phyloP scores from a whole-genome alignment of 2,113 vertebrate genomes.

The Lophochroa leadbeateri region DNA sequence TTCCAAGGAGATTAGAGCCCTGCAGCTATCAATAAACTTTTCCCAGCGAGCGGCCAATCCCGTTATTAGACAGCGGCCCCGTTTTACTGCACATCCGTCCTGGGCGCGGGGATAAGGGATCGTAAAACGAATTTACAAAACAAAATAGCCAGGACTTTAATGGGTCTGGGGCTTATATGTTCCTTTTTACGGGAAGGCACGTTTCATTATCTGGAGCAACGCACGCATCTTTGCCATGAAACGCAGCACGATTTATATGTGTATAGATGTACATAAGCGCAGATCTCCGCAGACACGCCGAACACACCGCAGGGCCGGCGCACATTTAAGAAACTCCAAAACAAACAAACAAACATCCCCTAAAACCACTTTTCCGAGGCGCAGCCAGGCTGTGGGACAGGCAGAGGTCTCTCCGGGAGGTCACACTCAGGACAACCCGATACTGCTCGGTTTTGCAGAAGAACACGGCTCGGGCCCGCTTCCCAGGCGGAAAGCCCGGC shows the following conservation, averaged over 20 bases:
- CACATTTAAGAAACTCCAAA: not conserved
- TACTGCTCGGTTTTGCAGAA: not conserved
- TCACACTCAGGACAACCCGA: not conserved
- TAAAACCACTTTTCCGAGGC: not conserved
- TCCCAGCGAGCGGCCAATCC: slow-evolving; percentile 76
- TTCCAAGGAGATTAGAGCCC: slow-evolving; percentile 89
- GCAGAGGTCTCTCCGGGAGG: not conserved
- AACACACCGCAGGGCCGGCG: not conserved
- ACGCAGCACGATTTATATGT: not conserved
- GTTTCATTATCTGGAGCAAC: not conserved
- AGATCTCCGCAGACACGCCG: no score
- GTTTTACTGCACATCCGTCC: slow-evolving; percentile 69
- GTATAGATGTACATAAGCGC: rapidly evolving
- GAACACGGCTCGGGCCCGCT: not conserved
- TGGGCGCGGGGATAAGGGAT: slow-evolving; percentile 51
- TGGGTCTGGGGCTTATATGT: not conserved
- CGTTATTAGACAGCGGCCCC: slow-evolving; percentile 61
- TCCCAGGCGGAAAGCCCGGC: not conserved
- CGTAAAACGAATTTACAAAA: slow-evolving; percentile 52
- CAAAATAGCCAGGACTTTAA: not conserved
- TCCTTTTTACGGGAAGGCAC: not conserved
- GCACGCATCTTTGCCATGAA: not conserved
- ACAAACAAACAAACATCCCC: rapidly evolving
- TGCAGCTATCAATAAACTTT: slow-evolving; percentile 83
- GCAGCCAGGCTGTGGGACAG: not conserved